phyloP scores from a whole-genome alignment of 2,888 invertebrate genomes.

The Anorthoa munda region DNA sequence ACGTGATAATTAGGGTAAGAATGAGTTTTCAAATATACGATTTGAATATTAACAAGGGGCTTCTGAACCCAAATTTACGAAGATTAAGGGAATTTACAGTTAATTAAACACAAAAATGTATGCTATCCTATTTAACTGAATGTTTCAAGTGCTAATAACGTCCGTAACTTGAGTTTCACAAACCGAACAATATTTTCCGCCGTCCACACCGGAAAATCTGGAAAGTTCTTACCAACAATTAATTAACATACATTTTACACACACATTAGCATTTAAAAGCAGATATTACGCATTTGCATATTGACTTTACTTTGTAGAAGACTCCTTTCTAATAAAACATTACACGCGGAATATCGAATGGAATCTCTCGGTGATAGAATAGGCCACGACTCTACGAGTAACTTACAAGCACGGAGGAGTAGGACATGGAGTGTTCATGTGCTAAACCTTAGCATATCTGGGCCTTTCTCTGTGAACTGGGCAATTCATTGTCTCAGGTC shows the following conservation, averaged over 20 bases:
- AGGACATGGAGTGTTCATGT: conserved; percentile 18
- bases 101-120: neutral
- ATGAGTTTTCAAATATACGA: neutral
- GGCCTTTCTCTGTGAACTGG: too few relatives aligned
- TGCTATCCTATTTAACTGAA: neutral
- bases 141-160: neutral
- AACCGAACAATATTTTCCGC: conserved; percentile 3
- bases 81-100: neutral
- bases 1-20: neutral
- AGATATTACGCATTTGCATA: conserved; percentile 35
- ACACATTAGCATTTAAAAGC: conserved; percentile 26
- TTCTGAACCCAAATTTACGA: conserved; percentile 1
- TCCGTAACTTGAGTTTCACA: neutral
- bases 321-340: conserved; percentile 54
- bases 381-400: conserved; percentile 5
- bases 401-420: neutral
- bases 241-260: conserved; percentile 29
- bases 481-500: too few relatives aligned
- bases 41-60: neutral
- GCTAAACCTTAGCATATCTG: neutral
- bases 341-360: conserved; percentile 37
- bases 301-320: conserved; percentile 33
- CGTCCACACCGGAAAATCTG: conserved; percentile 17
- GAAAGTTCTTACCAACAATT: conserved; percentile 21
- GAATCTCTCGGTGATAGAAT: conserved; percentile 32